These are phyloP conservation scores for Etheostoma cragini DNA, from an alignment of 2,113 vertebrate genomes.

Conservation along the genomic window DNA sequence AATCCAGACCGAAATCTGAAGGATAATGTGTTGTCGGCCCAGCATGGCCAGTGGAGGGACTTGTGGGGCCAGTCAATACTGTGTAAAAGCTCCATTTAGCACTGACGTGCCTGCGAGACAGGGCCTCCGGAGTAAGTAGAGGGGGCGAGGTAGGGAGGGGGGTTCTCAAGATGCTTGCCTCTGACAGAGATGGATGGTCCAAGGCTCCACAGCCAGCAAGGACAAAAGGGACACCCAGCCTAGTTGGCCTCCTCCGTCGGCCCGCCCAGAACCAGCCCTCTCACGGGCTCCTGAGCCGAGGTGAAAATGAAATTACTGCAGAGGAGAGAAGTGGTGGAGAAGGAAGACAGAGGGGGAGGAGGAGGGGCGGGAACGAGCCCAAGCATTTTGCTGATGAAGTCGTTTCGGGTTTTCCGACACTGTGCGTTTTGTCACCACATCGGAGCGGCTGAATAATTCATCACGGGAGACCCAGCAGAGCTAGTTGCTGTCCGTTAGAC, in stretches of 20 bases:
- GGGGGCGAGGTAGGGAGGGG: constrained; percentile 38
- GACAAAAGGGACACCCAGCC: constrained; percentile 88
- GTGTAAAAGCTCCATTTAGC: constrained; percentile 86
- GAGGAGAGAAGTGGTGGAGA: constrained; percentile 38
- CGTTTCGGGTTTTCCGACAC: constrained; percentile 68
- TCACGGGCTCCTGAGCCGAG: constrained; percentile 45
- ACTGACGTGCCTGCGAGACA: constrained; percentile 75
- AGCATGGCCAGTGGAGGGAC: constrained; percentile 42
- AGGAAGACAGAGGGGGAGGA: constrained; percentile 28
- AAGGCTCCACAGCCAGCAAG: constrained; percentile 86
- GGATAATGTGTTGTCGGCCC: constrained; percentile 7
- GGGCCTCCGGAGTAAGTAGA: constrained; percentile 72
- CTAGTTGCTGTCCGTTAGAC: constrained; percentile 49
- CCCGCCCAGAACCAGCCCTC: constrained; percentile 69
- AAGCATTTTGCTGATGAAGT: constrained; percentile 80
- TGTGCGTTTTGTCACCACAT: constrained; percentile 61
- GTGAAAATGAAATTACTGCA: constrained; percentile 79
- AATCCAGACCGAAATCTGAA: too few relatives aligned
- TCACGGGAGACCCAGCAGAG: constrained; percentile 25
- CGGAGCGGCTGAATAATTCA: constrained; percentile 69
- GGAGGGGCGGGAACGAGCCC: constrained; percentile 40
- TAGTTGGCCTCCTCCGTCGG: constrained; percentile 68
- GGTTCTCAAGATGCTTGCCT: constrained; percentile 79
- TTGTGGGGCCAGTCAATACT: constrained; percentile 75
- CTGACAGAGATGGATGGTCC: constrained; percentile 93